phyloP scores from a whole-genome alignment of 2,888 invertebrate genomes.

The Aphelenchoides bicaudatus region DNA sequence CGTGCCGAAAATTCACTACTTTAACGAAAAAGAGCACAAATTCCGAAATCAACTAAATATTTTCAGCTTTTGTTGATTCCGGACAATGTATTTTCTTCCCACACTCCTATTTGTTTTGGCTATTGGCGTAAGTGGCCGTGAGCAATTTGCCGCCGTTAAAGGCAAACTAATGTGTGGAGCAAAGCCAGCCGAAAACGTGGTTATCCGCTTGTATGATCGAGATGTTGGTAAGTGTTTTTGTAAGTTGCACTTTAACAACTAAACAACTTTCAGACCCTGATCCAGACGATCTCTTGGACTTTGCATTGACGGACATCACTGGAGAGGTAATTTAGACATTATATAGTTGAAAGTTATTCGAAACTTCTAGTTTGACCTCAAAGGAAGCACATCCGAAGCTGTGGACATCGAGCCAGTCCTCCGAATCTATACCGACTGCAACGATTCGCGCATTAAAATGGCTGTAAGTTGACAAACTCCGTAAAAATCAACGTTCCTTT shows the following conservation, averaged over 20 bases:
- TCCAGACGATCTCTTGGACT: slow-evolving; percentile 14
- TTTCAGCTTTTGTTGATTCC: too few relatives aligned
- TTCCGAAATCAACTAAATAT: too few relatives aligned
- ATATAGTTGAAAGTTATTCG: too few relatives aligned
- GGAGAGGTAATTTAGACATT: too few relatives aligned
- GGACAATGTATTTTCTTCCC: too few relatives aligned
- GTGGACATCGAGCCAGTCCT: slow-evolving; percentile 18
- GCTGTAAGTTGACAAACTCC: neutral
- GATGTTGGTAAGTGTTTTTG: slow-evolving; percentile 6
- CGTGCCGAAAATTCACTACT: too few relatives aligned
- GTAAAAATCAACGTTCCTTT: neutral
- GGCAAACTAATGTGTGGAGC: slow-evolving; percentile 14
- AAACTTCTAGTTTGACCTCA: slow-evolving; percentile 12
- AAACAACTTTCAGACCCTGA: slow-evolving; percentile 9
- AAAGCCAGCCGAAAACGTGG: slow-evolving; percentile 5
- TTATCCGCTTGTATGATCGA: slow-evolving; percentile 7
- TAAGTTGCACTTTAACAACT: too few relatives aligned
- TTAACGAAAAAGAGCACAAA: too few relatives aligned
- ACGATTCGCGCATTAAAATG: slow-evolving; percentile 9
- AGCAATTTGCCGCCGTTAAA: slow-evolving; percentile 15
- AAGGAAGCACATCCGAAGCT: slow-evolving; percentile 12
- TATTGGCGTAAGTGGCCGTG: neutral
- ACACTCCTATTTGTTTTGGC: neutral
- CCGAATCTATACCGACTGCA: slow-evolving; percentile 16
- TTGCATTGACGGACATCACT: slow-evolving; percentile 1